Base-by-base conservation (phyloP, 2,113 vertebrate species). In the Pelodiscus sinensis region DNA sequence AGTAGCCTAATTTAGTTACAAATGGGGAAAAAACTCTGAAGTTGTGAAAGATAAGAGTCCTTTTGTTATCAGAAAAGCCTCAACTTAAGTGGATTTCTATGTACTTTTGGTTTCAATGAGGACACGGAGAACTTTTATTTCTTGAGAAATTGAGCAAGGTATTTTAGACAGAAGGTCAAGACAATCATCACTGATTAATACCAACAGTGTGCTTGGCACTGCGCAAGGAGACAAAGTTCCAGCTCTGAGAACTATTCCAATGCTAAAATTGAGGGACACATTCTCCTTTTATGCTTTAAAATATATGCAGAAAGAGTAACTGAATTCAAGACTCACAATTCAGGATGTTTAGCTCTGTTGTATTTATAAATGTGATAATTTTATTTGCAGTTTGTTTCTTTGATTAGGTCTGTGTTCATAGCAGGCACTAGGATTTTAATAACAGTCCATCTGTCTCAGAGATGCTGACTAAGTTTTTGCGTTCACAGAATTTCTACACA, bases 371-470 rank as follows among this genome's bases (percentile, higher is more conserved):
- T 65, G 88, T 77, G 8, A 77, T 77, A 83, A 44, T 82, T 79
- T 71, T 55, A 58, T 93, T 93, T 89, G 65, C 77, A n/a, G 57
- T 91, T 82, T 89, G 78, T 91, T 38, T 58, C 29, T 92, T 44
- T 15, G 35, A 25, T 58, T 91, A 51, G 8, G 77, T 84, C 81
- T 91, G 57, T 89, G 73, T 80, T 92, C 89, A 88, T 90, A 94
- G 58, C 18, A 87, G 62, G 35, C 9, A 89, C 62, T 21, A 88
- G 25, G 58, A 94, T 92, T 95, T 94, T 89, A 94, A 90, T 68
- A 95, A 93, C 58, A 85, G 8, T 94, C 90, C 85, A 82, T 85
- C 89, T 94, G 77, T 82, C 84, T 92, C 84, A 58, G 88, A 94
- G 65, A 52, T 68, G n/a, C 50, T 92, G 85, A 29, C 84, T 87